These are phyloP conservation scores for Syritta pipiens DNA, from an alignment of 2,888 invertebrate species.

Conservation along the genomic window DNA sequence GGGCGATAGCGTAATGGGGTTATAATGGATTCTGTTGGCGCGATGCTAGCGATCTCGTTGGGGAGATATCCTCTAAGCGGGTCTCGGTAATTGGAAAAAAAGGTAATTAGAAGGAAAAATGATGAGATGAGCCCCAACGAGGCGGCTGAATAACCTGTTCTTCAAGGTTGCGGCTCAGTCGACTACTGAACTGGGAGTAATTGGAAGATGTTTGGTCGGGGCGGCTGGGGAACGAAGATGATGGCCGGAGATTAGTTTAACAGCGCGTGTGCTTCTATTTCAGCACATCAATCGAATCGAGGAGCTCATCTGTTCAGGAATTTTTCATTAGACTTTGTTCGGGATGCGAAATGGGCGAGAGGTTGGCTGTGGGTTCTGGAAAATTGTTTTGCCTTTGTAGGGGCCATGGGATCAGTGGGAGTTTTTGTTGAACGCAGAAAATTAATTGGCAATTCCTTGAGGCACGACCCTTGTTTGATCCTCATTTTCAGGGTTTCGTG, in stretches of 20 bases:
- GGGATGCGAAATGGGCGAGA: too few relatives aligned
- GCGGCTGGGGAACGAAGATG: not conserved
- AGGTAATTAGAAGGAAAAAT: slow-evolving; percentile 34
- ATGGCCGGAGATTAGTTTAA: slow-evolving; percentile 1
- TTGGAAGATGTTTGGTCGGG: not conserved
- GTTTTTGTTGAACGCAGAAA: too few relatives aligned
- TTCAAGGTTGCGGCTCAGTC: slow-evolving; percentile 19
- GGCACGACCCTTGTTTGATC: too few relatives aligned
- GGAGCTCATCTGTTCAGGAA: too few relatives aligned
- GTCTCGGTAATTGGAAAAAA: slow-evolving; percentile 42
- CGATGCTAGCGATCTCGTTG: slow-evolving; percentile 27
- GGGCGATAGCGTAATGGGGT: slow-evolving; percentile 32
- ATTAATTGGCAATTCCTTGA: too few relatives aligned
- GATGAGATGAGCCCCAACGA: not conserved
- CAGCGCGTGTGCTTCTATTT: not conserved
- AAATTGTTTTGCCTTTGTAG: too few relatives aligned
- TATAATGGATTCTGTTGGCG: slow-evolving; percentile 43
- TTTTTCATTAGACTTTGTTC: too few relatives aligned
- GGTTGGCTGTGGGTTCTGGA: too few relatives aligned
- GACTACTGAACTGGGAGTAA: slow-evolving; percentile 19
- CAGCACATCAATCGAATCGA: too few relatives aligned
- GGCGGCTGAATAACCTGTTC: slow-evolving; percentile 26
- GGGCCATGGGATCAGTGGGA: too few relatives aligned
- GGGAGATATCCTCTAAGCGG: slow-evolving; percentile 32
- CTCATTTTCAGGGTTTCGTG: too few relatives aligned